Conservation (phyloP, 2,797 vertebrate genomes). For the Decapterus maruadsi region DNA sequence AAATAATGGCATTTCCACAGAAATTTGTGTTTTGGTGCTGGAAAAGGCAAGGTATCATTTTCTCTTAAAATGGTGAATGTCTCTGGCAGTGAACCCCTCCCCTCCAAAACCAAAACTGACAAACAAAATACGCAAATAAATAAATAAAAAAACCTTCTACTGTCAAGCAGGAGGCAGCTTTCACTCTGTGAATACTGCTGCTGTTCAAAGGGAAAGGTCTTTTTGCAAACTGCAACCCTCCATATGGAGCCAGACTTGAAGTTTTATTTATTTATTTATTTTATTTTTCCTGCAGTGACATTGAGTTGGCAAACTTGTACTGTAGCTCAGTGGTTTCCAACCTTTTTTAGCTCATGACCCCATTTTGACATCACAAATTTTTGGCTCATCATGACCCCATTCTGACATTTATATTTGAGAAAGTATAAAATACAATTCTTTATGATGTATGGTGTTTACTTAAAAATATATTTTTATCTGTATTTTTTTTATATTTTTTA, state of each 20-base stretch:
- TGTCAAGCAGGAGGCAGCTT: slow-evolving; percentile 38
- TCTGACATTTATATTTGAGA: too few relatives aligned
- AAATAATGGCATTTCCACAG: neutral
- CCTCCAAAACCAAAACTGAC: slow-evolving; percentile 24
- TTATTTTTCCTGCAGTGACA: slow-evolving; percentile 4
- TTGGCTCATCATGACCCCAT: too few relatives aligned
- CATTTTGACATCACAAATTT: too few relatives aligned
- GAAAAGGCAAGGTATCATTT: slow-evolving; percentile 13
- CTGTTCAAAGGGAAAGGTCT: slow-evolving; percentile 42
- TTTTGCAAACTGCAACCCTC: slow-evolving; percentile 39
- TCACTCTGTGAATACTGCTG: slow-evolving; percentile 20
- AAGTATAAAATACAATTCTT: too few relatives aligned
- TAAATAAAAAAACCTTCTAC: slow-evolving; percentile 42
- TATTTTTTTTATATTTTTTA: too few relatives aligned
- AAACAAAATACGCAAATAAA: slow-evolving; percentile 25
- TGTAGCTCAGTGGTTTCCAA: too few relatives aligned
- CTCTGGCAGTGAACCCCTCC: slow-evolving; percentile 31
- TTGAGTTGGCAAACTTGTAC: slow-evolving; percentile 35
- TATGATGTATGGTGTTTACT: too few relatives aligned
- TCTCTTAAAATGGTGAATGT: slow-evolving; percentile 12
- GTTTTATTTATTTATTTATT: slow-evolving; percentile 50
- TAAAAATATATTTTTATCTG: too few relatives aligned
- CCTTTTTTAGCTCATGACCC: too few relatives aligned
- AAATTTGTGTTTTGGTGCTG: slow-evolving; percentile 1
- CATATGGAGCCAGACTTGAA: slow-evolving; percentile 27